These are phyloP conservation scores for Scortum barcoo DNA, from an alignment of 2,113 vertebrate genomes.

Conservation along the genomic window DNA sequence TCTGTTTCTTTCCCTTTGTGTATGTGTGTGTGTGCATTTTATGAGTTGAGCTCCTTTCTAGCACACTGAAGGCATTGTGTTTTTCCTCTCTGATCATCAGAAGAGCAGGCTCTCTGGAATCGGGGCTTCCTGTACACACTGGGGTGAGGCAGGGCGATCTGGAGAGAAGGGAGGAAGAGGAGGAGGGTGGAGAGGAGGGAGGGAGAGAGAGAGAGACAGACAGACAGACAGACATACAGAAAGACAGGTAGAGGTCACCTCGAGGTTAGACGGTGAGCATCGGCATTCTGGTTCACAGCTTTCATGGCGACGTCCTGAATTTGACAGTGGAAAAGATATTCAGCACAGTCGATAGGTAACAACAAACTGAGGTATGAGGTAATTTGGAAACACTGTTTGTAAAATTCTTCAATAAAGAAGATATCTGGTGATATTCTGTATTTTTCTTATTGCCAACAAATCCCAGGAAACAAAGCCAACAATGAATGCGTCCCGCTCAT, in stretches of 20 bases:
- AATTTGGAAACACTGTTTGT: too few relatives aligned
- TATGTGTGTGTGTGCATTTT: slow-evolving; percentile 69
- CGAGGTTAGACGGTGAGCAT: slow-evolving; percentile 27
- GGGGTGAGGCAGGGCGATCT: slow-evolving; percentile 67
- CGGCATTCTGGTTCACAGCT: not conserved
- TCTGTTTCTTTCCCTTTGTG: slow-evolving; percentile 69
- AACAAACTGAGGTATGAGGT: too few relatives aligned
- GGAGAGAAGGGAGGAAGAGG: slow-evolving; percentile 3
- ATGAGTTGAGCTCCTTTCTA: slow-evolving; percentile 72
- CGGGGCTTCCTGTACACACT: slow-evolving; percentile 76
- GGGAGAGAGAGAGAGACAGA: not conserved
- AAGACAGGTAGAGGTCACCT: slow-evolving; percentile 55
- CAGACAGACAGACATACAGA: too few relatives aligned
- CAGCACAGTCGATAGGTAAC: too few relatives aligned
- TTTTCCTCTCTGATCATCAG: slow-evolving; percentile 78
- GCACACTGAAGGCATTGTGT: slow-evolving; percentile 82
- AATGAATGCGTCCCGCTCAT: not conserved
- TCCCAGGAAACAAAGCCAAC: not conserved
- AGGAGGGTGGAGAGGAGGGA: not conserved
- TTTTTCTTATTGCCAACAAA: not conserved
- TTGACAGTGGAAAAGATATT: not conserved
- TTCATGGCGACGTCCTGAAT: not conserved
- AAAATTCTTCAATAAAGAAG: not conserved
- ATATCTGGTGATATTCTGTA: not conserved
- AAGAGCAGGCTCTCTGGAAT: slow-evolving; percentile 68